Percentiles rank a stretch among this genome's conserved stretches.
These are phyloP conservation scores for Epinotia brunnichana DNA, from an alignment of 2,888 invertebrate species.

Conservation along the genomic window DNA sequence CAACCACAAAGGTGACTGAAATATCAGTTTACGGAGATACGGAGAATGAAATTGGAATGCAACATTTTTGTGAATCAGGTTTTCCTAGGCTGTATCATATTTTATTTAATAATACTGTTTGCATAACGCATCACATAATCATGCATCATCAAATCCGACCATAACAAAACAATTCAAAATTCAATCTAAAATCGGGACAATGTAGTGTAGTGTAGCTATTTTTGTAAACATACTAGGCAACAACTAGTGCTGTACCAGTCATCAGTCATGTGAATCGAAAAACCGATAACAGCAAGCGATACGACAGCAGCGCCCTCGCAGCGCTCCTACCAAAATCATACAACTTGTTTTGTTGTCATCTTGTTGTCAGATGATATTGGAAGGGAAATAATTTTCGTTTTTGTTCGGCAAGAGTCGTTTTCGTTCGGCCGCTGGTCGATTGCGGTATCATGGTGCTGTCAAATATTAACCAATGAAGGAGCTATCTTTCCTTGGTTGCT, in stretches of 20 bases:
- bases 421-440: slow-evolving; percentile 51
- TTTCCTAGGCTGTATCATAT: not conserved
- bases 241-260: slow-evolving; percentile 16
- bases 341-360: not conserved
- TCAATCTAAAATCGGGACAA: not conserved
- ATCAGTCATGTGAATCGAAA: slow-evolving; percentile 19
- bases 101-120: not conserved
- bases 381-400: slow-evolving; percentile 40
- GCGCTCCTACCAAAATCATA: not conserved
- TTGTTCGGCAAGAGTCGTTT: slow-evolving; percentile 44
- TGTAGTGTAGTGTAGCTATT: slow-evolving; percentile 5
- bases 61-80: not conserved
- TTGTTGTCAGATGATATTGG: not conserved
- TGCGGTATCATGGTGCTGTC: slow-evolving; percentile 51
- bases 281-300: slow-evolving; percentile 21
- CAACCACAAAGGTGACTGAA: not conserved
- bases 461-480: slow-evolving; percentile 57
- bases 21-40: slow-evolving; percentile 15
- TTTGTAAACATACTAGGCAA: slow-evolving; percentile 19
- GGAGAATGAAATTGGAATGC: not conserved
- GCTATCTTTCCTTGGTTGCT: slow-evolving; percentile 11
- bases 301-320: not conserved
- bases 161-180: not conserved
- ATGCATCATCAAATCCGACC: not conserved
- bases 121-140: not conserved